A percentile compares a stretch with the other conserved stretches of the same genome.
These are phyloP conservation scores for Phoenoteleia sp. DNA, from an alignment of 2,888 invertebrate genomes.

Conservation along the genomic window DNA sequence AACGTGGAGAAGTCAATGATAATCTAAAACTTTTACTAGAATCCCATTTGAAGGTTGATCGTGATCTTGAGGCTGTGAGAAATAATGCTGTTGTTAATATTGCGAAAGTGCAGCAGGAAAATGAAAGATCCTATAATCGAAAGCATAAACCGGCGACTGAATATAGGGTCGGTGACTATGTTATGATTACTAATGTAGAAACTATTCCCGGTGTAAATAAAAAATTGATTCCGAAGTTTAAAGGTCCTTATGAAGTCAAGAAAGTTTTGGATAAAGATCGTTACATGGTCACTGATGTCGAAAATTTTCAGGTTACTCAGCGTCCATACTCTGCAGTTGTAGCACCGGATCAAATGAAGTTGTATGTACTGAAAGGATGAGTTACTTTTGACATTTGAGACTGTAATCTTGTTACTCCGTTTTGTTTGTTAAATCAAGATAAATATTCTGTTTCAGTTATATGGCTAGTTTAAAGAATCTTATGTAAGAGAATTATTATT, in stretches of 20 bases:
- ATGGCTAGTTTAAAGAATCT: too few relatives aligned
- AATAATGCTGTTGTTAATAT: background rate
- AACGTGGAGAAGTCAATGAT: constrained; percentile 46
- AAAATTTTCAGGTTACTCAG: background rate
- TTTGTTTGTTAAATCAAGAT: background rate
- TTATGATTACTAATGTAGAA: background rate
- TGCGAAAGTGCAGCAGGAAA: background rate
- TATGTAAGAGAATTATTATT: too few relatives aligned
- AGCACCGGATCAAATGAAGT: background rate
- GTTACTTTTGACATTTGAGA: background rate
- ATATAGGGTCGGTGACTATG: background rate
- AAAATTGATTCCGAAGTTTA: constrained; percentile 67
- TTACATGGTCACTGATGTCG: background rate
- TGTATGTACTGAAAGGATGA: background rate
- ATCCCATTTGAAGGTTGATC: constrained; percentile 3
- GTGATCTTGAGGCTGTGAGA: background rate
- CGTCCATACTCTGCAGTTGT: background rate
- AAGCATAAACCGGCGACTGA: background rate
- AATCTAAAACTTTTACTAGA: background rate
- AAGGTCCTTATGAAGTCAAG: constrained; percentile 59
- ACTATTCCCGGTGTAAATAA: background rate
- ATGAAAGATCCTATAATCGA: background rate
- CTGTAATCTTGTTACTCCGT: background rate
- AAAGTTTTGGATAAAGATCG: background rate
- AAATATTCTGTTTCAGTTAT: background rate